A percentile compares a stretch with the other conserved stretches of the same genome.
Evolutionary conservation across 2,797 vertebrate genomes (phyloP).

Genomic region (Poecilia wingei): DNA sequence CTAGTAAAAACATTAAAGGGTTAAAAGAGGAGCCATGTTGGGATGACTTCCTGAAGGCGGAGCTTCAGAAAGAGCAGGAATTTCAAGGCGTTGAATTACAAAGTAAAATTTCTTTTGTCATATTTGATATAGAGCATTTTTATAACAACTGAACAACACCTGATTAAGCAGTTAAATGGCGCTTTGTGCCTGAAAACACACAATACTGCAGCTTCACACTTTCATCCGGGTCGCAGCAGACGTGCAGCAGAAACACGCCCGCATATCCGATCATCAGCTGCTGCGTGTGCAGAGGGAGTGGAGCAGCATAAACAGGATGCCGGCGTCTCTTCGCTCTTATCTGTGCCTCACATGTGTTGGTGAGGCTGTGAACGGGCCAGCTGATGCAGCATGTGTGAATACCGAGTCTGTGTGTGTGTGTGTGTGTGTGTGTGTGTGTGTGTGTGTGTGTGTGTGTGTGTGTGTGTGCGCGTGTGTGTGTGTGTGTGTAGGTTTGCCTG

Average conservation of each 20-base stretch:
- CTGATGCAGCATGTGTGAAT: slow-evolving; percentile 23
- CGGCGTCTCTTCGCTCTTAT: slow-evolving; percentile 40
- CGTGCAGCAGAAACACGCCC: slow-evolving; percentile 8
- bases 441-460: background rate
- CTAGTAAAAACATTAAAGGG: too few relatives aligned
- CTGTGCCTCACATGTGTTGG: slow-evolving; percentile 37
- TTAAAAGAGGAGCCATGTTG: too few relatives aligned
- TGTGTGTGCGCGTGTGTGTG: slow-evolving; percentile 4
- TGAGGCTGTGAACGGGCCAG: slow-evolving; percentile 27
- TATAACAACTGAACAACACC: too few relatives aligned
- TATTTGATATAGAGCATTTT: too few relatives aligned
- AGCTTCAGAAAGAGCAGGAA: too few relatives aligned
- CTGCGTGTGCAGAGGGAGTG: slow-evolving; percentile 51
- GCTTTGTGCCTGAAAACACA: too few relatives aligned
- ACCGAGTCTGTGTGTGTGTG: background rate
- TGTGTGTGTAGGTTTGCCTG: slow-evolving; percentile 1
- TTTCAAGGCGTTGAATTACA: too few relatives aligned
- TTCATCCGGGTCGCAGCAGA: background rate
- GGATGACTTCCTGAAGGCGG: too few relatives aligned
- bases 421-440: background rate
- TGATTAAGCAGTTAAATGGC: too few relatives aligned
- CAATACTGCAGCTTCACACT: background rate
- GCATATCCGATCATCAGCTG: slow-evolving; percentile 22
- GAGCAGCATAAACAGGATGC: slow-evolving; percentile 24
- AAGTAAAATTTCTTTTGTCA: too few relatives aligned